Percentiles rank a stretch among this genome's conserved stretches.
These are phyloP conservation scores for Cantharis rufa DNA, from an alignment of 2,888 invertebrate species.

Conservation along the genomic window DNA sequence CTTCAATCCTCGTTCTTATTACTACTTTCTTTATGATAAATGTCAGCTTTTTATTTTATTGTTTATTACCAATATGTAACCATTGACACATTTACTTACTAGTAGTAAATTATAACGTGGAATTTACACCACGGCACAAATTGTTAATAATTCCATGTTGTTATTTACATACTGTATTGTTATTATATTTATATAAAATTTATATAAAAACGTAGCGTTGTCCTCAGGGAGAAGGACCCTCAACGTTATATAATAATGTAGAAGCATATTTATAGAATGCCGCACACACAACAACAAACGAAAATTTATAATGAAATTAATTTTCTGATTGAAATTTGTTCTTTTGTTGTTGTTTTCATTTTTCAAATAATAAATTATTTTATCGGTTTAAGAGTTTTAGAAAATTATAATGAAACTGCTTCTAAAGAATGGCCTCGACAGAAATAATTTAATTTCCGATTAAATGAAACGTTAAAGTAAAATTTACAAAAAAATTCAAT, in stretches of 20 bases:
- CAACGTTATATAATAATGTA: neutral
- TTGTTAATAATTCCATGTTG: too few relatives aligned
- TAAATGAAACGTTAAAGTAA: slow-evolving; percentile 15
- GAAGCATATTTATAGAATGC: neutral
- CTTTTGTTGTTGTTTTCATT: neutral
- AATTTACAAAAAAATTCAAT: slow-evolving; percentile 25
- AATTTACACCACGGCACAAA: too few relatives aligned
- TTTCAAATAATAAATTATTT: neutral
- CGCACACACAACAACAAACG: neutral
- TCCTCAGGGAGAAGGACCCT: neutral
- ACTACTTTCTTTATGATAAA: too few relatives aligned
- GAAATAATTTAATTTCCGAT: slow-evolving; percentile 22
- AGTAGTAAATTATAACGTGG: too few relatives aligned
- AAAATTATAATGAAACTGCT: neutral
- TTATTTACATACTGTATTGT: too few relatives aligned
- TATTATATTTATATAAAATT: neutral
- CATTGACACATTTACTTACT: too few relatives aligned
- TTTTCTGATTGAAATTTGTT: neutral
- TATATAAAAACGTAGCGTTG: neutral
- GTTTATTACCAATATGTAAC: too few relatives aligned
- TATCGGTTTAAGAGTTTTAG: neutral
- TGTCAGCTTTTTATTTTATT: too few relatives aligned
- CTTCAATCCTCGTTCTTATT: too few relatives aligned
- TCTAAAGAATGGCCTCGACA: neutral
- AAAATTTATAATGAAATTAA: neutral